Evolutionary conservation across 2,113 vertebrate genomes (phyloP).

Genomic region (Daubentonia madagascariensis): DNA sequence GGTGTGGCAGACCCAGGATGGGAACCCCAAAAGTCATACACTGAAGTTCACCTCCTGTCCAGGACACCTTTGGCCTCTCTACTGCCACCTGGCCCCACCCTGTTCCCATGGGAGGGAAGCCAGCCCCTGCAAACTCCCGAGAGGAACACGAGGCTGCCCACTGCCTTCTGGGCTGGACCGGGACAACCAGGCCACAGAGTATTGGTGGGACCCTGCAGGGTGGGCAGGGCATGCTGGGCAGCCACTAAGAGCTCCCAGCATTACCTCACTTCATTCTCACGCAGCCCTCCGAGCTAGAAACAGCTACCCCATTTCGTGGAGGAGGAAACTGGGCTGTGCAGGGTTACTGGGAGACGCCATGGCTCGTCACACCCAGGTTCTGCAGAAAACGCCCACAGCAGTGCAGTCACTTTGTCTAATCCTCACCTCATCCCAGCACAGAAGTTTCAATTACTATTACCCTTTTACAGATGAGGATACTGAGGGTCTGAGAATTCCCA

Average conservation of each 20-base stretch:
- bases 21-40: neutral
- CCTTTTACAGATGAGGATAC: neutral
- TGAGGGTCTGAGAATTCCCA: neutral
- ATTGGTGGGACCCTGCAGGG: rapidly evolving
- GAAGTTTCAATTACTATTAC: rapidly evolving
- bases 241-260: neutral
- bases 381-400: rapidly evolving
- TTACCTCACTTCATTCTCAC: neutral
- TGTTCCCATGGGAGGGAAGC: neutral
- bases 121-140: neutral
- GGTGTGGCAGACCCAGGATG: neutral
- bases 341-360: no score
- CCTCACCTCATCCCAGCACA: rapidly evolving
- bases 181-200: neutral
- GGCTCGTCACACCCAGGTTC: rapidly evolving
- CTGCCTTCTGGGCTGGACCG: neutral
- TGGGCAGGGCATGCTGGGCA: neutral
- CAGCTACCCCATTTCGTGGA: neutral
- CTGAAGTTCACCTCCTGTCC: neutral
- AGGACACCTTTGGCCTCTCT: neutral
- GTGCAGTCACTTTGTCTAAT: rapidly evolving
- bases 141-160: neutral
- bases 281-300: neutral
- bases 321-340: neutral
- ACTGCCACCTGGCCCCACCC: neutral